Evolutionary conservation across 92 coral and sea anemone genomes (phyloP).

Genomic region (Parazoanthus darwini): DNA sequence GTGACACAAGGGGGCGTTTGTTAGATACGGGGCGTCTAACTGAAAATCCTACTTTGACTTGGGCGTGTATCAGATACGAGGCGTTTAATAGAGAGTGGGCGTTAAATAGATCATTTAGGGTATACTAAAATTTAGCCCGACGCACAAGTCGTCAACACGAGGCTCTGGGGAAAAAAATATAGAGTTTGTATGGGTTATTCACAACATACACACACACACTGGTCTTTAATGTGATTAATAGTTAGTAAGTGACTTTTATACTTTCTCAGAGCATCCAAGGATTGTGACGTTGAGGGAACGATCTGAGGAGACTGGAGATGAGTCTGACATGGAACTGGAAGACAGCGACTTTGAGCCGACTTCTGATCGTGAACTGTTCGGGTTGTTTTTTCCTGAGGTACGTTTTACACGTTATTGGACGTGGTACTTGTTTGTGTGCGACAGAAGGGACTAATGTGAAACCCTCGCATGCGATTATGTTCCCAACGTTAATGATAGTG

Average conservation of each 20-base stretch:
- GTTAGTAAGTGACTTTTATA: neutral
- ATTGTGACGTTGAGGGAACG: conserved; percentile 30
- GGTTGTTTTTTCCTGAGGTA: conserved; percentile 90
- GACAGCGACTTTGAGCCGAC: conserved; percentile 90
- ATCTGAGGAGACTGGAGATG: conserved; percentile 45
- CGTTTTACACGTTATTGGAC: neutral
- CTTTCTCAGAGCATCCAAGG: conserved; percentile 25
- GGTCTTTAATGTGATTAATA: neutral
- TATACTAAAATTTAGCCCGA: too few species aligned
- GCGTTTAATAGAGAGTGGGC: too few species aligned
- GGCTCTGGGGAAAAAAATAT: too few species aligned
- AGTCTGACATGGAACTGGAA: conserved; percentile 74
- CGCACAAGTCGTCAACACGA: too few species aligned
- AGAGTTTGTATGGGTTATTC: neutral
- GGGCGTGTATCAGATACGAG: too few species aligned
- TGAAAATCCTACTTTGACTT: too few species aligned
- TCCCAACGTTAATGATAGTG: too few species aligned
- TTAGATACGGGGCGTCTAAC: too few species aligned
- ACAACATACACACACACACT: neutral
- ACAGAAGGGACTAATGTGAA: neutral
- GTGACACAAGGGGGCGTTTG: too few species aligned
- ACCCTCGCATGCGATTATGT: neutral
- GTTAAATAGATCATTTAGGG: too few species aligned
- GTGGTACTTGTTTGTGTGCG: neutral
- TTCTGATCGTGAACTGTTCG: conserved; percentile 80